Conservation (phyloP, 2,888 invertebrate species). For the Hirtodrosophila duncani region DNA sequence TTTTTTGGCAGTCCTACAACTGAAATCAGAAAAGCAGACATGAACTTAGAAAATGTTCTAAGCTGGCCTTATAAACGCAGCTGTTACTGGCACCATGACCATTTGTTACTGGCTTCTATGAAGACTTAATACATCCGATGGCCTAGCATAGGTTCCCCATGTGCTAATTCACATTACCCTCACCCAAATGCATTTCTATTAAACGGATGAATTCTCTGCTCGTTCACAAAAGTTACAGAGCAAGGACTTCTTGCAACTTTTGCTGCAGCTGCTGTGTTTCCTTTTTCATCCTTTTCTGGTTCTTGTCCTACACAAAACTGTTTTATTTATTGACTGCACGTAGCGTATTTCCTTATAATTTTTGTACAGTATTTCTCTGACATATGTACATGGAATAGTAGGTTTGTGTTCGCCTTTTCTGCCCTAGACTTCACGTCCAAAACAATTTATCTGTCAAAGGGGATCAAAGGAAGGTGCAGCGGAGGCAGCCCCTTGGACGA, state of each 20-base stretch:
- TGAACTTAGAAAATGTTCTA: conserved; percentile 32
- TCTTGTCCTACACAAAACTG: conserved; percentile 50
- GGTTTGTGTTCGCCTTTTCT: conserved; percentile 44
- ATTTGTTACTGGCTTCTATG: conserved; percentile 57
- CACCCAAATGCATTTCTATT: conserved; percentile 65
- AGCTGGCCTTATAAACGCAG: conserved; percentile 59
- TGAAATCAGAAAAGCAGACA: background rate
- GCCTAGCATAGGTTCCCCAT: too few relatives aligned
- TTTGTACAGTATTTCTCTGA: conserved; percentile 57
- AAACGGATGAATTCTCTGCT: conserved; percentile 62
- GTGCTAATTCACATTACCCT: background rate
- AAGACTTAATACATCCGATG: conserved; percentile 63
- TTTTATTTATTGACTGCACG: conserved; percentile 72
- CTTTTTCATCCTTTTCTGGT: conserved; percentile 13
- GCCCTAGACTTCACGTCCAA: conserved; percentile 66
- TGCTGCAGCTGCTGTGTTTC: conserved; percentile 16
- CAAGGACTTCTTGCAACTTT: conserved; percentile 34
- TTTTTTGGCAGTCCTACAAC: too few relatives aligned
- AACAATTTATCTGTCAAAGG: conserved; percentile 60
- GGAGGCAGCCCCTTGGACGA: too few relatives aligned
- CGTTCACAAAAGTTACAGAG: conserved; percentile 21
- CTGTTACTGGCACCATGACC: conserved; percentile 52
- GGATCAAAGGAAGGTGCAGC: conserved; percentile 45
- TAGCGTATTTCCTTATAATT: conserved; percentile 71
- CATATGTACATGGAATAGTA: conserved; percentile 53